Evolutionary conservation across 1,140 invertebrate genomes (phyloP).

Genomic region (Drosophila parabipectinata): DNA sequence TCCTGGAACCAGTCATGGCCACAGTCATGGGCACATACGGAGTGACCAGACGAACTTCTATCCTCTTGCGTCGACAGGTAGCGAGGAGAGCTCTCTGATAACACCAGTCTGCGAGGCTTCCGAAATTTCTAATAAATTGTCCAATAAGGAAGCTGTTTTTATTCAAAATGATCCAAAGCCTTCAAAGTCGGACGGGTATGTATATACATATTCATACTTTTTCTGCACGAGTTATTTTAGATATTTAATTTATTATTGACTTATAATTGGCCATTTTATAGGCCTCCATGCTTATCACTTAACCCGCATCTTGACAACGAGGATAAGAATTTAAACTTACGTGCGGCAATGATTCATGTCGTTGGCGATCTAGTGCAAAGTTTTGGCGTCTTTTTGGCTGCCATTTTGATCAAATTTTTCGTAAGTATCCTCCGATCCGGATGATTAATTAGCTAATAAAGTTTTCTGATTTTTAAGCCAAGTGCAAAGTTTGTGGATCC

Average conservation of each 20-base stretch:
- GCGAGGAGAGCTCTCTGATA: constrained; percentile 19
- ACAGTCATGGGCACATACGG: constrained; percentile 31
- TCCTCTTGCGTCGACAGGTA: neutral
- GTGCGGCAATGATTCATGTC: constrained; percentile 96
- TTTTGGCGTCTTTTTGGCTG: constrained; percentile 93
- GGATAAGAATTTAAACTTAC: constrained; percentile 91
- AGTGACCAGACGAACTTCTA: constrained; percentile 17
- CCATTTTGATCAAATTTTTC: constrained; percentile 92
- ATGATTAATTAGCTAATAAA: constrained; percentile 19
- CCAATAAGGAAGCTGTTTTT: constrained; percentile 47
- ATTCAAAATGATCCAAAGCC: constrained; percentile 55
- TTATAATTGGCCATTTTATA: constrained; percentile 1
- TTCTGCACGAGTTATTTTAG: neutral
- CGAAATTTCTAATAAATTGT: constrained; percentile 7
- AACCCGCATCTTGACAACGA: neutral
- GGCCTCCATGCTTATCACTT: neutral
- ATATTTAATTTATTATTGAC: constrained; percentile 11
- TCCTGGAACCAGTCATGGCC: constrained; percentile 39
- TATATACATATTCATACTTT: too few relatives aligned
- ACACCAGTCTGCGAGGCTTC: constrained; percentile 3
- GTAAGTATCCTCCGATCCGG: constrained; percentile 85
- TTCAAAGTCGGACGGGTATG: constrained; percentile 32
- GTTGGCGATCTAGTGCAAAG: constrained; percentile 96
- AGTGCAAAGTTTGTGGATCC: constrained; percentile 92
- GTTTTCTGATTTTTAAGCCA: constrained; percentile 84